Evolutionary conservation across 1,140 invertebrate genomes (phyloP).

Genomic region (Bicyclus anynana): DNA sequence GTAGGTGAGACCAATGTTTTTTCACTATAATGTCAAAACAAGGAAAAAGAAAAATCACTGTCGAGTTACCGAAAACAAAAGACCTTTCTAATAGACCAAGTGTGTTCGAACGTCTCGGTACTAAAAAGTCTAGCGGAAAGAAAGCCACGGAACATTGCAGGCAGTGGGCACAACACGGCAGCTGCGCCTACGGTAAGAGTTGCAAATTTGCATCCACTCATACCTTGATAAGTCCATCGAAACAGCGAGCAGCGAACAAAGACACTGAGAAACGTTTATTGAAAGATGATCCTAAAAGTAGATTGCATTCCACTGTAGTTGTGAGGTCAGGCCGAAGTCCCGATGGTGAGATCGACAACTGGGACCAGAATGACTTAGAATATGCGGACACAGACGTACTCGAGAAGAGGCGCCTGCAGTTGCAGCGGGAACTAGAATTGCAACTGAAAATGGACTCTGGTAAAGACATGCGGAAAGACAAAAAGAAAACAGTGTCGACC

Average conservation of each 20-base stretch:
- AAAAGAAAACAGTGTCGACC: conserved; percentile 82
- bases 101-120: conserved; percentile 88
- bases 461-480: conserved; percentile 81
- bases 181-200: conserved; percentile 85
- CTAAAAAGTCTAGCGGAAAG: conserved; percentile 80
- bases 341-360: conserved; percentile 84
- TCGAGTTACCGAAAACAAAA: conserved; percentile 84
- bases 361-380: conserved; percentile 88
- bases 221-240: conserved; percentile 85
- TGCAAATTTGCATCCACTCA: conserved; percentile 86
- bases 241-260: conserved; percentile 82
- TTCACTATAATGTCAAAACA: conserved; percentile 84
- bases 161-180: conserved; percentile 86
- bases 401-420: conserved; percentile 85
- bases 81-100: conserved; percentile 81
- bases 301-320: conserved; percentile 81
- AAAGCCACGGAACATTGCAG: conserved; percentile 82
- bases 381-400: conserved; percentile 90
- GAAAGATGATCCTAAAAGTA: conserved; percentile 82
- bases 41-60: conserved; percentile 87
- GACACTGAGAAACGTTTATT: conserved; percentile 79
- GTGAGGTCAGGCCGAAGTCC: conserved; percentile 80
- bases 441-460: conserved; percentile 83
- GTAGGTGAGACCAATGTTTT: conserved; percentile 64
- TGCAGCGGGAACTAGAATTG: conserved; percentile 87